These are phyloP conservation scores for Mesorhabditis sp. DNA, from an alignment of 2,888 invertebrate species.

Conservation along the genomic window DNA sequence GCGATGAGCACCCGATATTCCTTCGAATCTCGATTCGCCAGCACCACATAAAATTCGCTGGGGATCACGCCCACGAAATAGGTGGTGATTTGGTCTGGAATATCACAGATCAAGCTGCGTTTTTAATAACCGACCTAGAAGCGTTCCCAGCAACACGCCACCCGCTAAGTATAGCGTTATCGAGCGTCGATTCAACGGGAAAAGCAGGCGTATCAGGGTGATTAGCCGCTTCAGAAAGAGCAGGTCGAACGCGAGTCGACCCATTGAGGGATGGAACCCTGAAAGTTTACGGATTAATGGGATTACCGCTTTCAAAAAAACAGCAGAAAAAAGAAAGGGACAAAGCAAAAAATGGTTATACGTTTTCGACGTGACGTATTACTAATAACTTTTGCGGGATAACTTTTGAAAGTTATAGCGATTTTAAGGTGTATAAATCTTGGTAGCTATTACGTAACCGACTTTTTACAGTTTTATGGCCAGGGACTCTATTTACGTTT, in stretches of 20 bases:
- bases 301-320: no score
- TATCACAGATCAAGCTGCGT: background rate
- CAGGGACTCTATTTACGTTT: no score
- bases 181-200: conserved; percentile 57
- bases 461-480: no score
- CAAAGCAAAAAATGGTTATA: no score
- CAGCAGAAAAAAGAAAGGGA: no score
- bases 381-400: no score
- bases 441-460: no score
- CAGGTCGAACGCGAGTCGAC: conserved; percentile 57
- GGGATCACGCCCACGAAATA: conserved; percentile 65
- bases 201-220: conserved; percentile 58
- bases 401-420: no score
- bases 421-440: no score
- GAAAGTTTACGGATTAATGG: no score
- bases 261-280: conserved; percentile 21
- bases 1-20: conserved; percentile 58
- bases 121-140: conserved; percentile 56
- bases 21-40: conserved; percentile 59
- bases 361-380: no score
- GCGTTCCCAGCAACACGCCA: conserved; percentile 55
- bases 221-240: conserved; percentile 59
- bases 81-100: conserved; percentile 64
- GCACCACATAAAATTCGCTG: conserved; percentile 63
- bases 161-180: conserved; percentile 57